phyloP scores from a whole-genome alignment of 2,888 invertebrate species.

The Sarcophaga subvicina region DNA sequence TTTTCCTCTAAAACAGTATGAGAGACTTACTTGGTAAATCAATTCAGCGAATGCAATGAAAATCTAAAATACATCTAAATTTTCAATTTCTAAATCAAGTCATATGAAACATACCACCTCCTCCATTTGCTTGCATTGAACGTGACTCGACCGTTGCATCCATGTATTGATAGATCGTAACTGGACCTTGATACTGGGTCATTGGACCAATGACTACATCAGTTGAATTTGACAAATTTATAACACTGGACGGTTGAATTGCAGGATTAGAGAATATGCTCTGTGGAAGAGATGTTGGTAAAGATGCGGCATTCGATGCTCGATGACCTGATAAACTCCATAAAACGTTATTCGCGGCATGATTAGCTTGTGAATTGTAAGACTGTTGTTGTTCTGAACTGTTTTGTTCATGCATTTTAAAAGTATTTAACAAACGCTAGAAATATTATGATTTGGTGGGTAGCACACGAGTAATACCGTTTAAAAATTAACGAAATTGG shows the following conservation, averaged over 20 bases:
- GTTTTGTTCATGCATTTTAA: conserved; percentile 55
- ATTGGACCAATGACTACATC: conserved; percentile 83
- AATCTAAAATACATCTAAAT: not conserved
- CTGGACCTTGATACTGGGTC: conserved; percentile 83
- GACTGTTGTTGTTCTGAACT: conserved; percentile 36
- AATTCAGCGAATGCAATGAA: not conserved
- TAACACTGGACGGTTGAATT: conserved; percentile 79
- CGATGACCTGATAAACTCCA: conserved; percentile 75
- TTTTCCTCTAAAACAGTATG: not conserved
- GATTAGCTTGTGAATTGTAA: conserved; percentile 32
- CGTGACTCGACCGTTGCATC: conserved; percentile 80
- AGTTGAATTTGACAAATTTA: conserved; percentile 82
- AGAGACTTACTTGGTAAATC: not conserved
- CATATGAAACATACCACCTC: conserved; percentile 68
- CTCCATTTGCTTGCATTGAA: conserved; percentile 78
- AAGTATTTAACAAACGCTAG: conserved; percentile 9
- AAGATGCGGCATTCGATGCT: conserved; percentile 71
- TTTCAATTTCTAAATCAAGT: not conserved
- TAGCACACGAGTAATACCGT: conserved; percentile 44
- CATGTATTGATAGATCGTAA: conserved; percentile 83
- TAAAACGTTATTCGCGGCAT: conserved; percentile 74
- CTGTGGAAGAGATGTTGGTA: conserved; percentile 74
- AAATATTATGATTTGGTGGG: not conserved
- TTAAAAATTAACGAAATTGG: not conserved
- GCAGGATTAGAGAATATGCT: conserved; percentile 76